Base-by-base conservation (phyloP, 2,888 invertebrate species). In the Epiblema foenella region DNA sequence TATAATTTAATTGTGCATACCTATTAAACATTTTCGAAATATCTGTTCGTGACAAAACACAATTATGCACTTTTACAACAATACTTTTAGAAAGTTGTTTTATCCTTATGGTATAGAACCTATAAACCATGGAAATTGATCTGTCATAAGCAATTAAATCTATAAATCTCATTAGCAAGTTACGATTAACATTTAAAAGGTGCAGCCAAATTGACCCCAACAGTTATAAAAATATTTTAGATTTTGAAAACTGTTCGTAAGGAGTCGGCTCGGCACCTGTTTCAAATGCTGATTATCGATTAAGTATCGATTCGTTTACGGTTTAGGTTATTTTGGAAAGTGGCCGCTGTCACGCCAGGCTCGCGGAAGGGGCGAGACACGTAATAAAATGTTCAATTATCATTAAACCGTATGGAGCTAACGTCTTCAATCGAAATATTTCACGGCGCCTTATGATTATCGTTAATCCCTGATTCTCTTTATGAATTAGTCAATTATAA, bases 21-120 rank as follows among this genome's bases (percentile, higher is more conserved):
- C n/a, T n/a, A 33, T 18, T 29, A 57, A 39, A 56, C 17, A 59
- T 60, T 58, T 17, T 12, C 17, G 18, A 69, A 64, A 59, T 56
- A 29, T 33, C 70, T 74, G 67, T 77, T 80, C 83, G 83, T 85
- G 83, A 82, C 77, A 77, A 79, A 76, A 76, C 68, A 80, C 79
- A 80, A 86, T 86, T 77, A 75, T n/a, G 24, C 9, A 64, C 69
- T 77, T 78, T 70, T 74, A 77, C 77, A 78, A 74, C 65, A 77
- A 80, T 78, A 79, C 76, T 69, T 68, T 57, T 75, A 67, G 76
- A 78, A 78, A 80, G 79, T 77, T 75, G 74, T 70, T 72, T 59
- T 69, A 73, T 75, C 74, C 74, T 73, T 73, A 56, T 37, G 46
- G 62, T 33, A 33, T 8, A 33, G 37, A 69, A 66, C 71, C 66